A percentile compares a stretch with the other conserved stretches of the same genome.
Conservation (phyloP, 2,113 vertebrate genomes). For the Engystomops pustulosus region DNA sequence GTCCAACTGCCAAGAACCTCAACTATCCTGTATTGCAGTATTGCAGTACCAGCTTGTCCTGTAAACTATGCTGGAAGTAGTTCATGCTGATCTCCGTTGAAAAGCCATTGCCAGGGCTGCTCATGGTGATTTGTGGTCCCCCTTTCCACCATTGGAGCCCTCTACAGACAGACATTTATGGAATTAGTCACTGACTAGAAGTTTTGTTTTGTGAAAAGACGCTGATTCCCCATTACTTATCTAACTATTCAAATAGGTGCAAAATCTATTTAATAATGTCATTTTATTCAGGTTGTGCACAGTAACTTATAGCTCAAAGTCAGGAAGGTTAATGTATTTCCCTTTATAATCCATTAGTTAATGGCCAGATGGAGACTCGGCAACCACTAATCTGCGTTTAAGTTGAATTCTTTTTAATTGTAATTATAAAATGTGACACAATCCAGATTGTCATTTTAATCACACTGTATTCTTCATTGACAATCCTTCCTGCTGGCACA, state of each 20-base stretch:
- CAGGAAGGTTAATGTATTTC: neutral
- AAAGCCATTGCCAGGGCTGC: too few relatives aligned
- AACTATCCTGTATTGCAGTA: too few relatives aligned
- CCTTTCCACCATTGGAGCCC: too few relatives aligned
- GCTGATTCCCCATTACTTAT: neutral
- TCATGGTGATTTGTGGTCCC: too few relatives aligned
- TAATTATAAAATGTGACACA: neutral
- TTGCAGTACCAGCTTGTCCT: too few relatives aligned
- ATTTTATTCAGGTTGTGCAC: neutral
- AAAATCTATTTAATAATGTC: neutral
- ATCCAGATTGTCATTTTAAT: neutral
- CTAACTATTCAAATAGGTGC: neutral
- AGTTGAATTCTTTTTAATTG: constrained; percentile 1
- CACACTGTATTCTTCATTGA: neutral
- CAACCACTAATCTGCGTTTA: neutral
- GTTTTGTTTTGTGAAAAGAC: neutral
- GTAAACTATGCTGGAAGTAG: too few relatives aligned
- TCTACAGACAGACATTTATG: too few relatives aligned
- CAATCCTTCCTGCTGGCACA: neutral
- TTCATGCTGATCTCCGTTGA: too few relatives aligned
- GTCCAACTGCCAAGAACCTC: too few relatives aligned
- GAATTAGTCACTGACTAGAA: neutral
- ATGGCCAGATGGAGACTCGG: neutral
- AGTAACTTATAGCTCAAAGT: neutral
- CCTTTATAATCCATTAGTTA: neutral